Percentiles rank a stretch among this genome's conserved stretches.
phyloP scores from a whole-genome alignment of 2,888 invertebrate species.

The Litoditis marina region DNA sequence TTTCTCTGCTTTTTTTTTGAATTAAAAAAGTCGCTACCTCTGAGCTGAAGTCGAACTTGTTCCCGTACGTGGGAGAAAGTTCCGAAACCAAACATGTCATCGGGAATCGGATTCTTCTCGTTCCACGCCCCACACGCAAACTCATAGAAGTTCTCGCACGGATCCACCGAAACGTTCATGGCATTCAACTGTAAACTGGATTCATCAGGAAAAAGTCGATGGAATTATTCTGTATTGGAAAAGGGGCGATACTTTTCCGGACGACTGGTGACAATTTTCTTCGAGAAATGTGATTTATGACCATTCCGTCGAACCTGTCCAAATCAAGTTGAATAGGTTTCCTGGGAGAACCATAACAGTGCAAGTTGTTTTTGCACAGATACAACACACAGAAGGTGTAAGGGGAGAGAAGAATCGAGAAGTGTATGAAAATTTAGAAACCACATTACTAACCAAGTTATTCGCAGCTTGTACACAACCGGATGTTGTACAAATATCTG shows the following conservation, averaged over 20 bases:
- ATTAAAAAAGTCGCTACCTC: conserved; percentile 24
- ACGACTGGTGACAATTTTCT: too few species aligned
- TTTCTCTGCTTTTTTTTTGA: neutral
- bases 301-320: too few species aligned
- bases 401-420: neutral
- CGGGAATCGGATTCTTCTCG: conserved; percentile 45
- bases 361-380: too few species aligned
- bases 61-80: conserved; percentile 56
- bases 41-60: conserved; percentile 55
- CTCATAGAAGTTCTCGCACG: conserved; percentile 51
- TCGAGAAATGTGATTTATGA: too few species aligned
- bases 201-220: too few species aligned
- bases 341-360: too few species aligned
- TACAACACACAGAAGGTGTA: neutral
- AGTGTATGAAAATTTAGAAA: too few species aligned
- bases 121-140: conserved; percentile 52
- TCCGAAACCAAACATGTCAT: conserved; percentile 51
- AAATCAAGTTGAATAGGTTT: too few species aligned
- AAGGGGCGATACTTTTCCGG: too few species aligned
- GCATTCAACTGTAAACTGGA: conserved; percentile 41
- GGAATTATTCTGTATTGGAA: too few species aligned
- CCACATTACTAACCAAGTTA: conserved; percentile 43
- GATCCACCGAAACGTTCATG: conserved; percentile 38
- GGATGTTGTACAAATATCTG: conserved; percentile 42
- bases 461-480: conserved; percentile 54